These are phyloP conservation scores for Doris montereyensis DNA, from an alignment of 2,888 invertebrate genomes.

Conservation along the genomic window DNA sequence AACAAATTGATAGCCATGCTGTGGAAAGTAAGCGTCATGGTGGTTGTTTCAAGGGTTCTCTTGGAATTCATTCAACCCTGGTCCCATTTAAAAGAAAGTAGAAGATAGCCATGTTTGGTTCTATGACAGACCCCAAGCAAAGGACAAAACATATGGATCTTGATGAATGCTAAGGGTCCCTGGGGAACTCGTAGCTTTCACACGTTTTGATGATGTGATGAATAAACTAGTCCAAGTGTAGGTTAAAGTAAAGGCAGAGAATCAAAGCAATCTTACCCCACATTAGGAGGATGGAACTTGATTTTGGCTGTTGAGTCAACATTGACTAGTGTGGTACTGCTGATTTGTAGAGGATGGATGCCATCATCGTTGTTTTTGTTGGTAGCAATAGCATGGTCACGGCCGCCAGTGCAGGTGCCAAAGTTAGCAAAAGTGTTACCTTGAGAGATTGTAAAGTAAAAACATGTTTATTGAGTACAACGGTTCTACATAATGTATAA, in stretches of 20 bases:
- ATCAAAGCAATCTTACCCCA: conserved; percentile 57
- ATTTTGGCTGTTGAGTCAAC: conserved; percentile 53
- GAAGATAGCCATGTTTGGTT: no score
- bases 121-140: neutral
- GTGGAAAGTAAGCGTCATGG: no score
- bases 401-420: neutral
- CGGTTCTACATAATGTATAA: no score
- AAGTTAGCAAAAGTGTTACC: neutral
- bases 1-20: no score
- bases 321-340: conserved; percentile 18
- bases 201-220: no score
- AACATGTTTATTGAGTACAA: neutral
- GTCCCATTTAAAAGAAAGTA: no score
- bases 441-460: neutral
- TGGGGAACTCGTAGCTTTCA: no score
- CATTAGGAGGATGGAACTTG: conserved; percentile 57
- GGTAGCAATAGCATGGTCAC: conserved; percentile 48
- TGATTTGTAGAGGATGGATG: conserved; percentile 47
- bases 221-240: no score
- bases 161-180: no score
- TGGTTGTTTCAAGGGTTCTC: no score
- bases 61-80: no score
- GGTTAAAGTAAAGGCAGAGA: no score
- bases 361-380: conserved; percentile 52
- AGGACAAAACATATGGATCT: neutral